Base-by-base conservation (phyloP, 2,113 vertebrate species). In the Myanophis thanlyinensis region DNA sequence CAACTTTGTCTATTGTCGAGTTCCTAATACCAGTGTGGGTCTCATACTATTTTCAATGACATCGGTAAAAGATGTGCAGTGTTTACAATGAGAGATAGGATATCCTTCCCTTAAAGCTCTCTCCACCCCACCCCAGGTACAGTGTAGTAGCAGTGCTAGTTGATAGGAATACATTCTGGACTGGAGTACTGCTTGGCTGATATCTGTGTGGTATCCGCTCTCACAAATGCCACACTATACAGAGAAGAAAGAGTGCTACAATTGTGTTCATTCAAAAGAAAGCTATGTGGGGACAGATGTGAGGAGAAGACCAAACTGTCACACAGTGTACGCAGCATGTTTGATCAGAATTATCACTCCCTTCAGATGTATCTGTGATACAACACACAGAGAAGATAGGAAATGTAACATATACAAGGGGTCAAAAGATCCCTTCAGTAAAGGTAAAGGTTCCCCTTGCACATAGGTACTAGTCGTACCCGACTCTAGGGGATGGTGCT, bases 341-440 rank as follows among this genome's bases (percentile, higher is more conserved):
- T 15, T 49, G 25, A 93, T 25, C 48, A 12, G 67, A 40, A 51
- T 0, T 52, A 47, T n/a, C 88, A 30, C 90, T 95, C 20, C 0
- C 27, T 0, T 2, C 35, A 48, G 46, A 12, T 44, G 87, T 0
- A 20, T 18, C 10, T 27, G 46, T 10, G 85, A 35, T 40, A 44
- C 62, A 51, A 27, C 88, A 1, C 12, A 13, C 10, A 27, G 73
- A 49, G 44, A 85, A 86, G 2, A 91, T 87, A n/a, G 4, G 44
- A 23, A 86, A 1, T 48, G 30, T n/a, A 67, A 67, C 5, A n/a
- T 67, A 67, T 35, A 35, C 62, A 22, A 0, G 0, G 80, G 13
- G 53, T 44, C 53, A 49, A 47, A 80, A 85, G 10, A n/a, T 62
- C 9, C 35, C 18, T 87, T 59, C 48, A 90, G 48, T 11, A 20